These are phyloP conservation scores for Paramisgurnus dabryanus DNA, from an alignment of 2,113 vertebrate genomes.

Conservation along the genomic window DNA sequence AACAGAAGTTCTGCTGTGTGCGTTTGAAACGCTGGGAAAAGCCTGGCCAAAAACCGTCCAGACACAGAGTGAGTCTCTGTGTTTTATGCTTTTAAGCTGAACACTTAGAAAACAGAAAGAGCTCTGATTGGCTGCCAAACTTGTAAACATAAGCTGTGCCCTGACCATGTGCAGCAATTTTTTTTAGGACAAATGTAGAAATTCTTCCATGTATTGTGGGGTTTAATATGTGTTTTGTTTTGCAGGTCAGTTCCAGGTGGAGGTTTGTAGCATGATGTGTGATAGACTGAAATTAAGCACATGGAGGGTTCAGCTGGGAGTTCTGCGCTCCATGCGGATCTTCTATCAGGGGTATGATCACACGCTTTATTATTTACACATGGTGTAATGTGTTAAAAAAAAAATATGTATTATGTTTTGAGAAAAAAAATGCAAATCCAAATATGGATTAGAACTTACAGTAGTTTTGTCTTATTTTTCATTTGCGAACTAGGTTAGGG, in stretches of 20 bases:
- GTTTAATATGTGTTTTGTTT: conserved; percentile 22
- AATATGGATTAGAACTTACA: no score
- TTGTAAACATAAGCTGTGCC: no score
- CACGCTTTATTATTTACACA: no score
- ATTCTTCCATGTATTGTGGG: background rate
- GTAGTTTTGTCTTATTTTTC: no score
- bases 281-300: conserved; percentile 90
- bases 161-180: background rate
- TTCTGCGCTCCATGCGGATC: conserved; percentile 89
- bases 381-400: no score
- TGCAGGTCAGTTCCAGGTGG: conserved; percentile 83
- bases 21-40: conserved; percentile 91
- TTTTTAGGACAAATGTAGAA: background rate
- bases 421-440: no score
- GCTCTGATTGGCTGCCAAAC: no score
- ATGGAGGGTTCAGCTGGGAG: conserved; percentile 92
- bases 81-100: no score
- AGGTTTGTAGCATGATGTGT: conserved; percentile 91
- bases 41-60: conserved; percentile 83
- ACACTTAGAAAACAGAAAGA: no score
- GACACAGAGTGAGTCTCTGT: conserved; percentile 82
- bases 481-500: no score
- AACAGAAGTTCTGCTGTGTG: conserved; percentile 85
- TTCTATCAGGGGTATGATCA: conserved; percentile 62
- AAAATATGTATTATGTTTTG: no score